Conservation (phyloP, 2,113 vertebrate genomes). For the Sinosuthora webbiana region DNA sequence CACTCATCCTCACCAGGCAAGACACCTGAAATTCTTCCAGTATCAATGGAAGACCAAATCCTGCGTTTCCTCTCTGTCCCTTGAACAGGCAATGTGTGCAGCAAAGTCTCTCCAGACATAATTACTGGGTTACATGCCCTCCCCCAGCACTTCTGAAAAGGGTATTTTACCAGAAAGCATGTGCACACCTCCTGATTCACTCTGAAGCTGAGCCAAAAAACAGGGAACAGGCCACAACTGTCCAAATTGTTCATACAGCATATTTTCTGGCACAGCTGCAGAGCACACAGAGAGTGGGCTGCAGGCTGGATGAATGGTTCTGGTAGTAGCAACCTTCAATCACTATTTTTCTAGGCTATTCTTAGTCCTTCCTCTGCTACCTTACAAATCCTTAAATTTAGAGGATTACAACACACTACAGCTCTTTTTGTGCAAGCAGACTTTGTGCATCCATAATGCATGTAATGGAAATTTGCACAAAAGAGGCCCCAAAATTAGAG, state of each 20-base stretch:
- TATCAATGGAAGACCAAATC: not conserved
- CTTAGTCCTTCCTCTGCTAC: not conserved
- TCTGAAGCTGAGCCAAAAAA: not conserved
- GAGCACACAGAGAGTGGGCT: not conserved
- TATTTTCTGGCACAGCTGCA: slow-evolving; percentile 22
- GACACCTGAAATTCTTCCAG: not conserved
- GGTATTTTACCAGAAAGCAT: not conserved
- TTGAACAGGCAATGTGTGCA: not conserved
- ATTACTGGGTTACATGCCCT: not conserved
- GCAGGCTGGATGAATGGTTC: not conserved
- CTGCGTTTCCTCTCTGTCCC: not conserved
- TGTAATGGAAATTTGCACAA: not conserved
- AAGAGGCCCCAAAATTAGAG: not conserved
- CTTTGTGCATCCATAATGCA: not conserved
- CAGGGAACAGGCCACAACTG: not conserved
- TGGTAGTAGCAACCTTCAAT: not conserved
- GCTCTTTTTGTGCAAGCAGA: not conserved
- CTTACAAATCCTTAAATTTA: not conserved
- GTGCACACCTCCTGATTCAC: not conserved
- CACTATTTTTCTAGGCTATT: not conserved
- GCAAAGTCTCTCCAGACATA: not conserved
- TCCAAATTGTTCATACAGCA: not conserved
- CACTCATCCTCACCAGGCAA: not conserved
- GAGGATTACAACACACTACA: not conserved
- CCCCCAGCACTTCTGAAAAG: not conserved